Conservation (phyloP, 2,888 invertebrate species). For the Dryocosmus kuriphilus region DNA sequence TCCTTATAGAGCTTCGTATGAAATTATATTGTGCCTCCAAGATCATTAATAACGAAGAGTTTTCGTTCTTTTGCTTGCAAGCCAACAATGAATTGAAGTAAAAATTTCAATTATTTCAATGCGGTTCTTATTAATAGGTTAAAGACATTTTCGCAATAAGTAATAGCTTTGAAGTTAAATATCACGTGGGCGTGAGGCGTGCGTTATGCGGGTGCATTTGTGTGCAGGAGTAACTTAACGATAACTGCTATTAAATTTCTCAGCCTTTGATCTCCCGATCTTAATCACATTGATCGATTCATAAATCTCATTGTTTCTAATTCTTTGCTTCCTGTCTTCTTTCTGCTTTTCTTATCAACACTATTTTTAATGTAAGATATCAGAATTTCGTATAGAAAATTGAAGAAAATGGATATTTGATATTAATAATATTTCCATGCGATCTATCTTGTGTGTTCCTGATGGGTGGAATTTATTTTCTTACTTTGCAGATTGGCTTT, state of each 20-base stretch:
- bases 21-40: not conserved
- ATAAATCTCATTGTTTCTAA: constrained; percentile 15
- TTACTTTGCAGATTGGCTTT: not conserved
- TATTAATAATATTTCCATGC: not conserved
- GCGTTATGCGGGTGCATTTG: constrained; percentile 33
- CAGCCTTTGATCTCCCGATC: constrained; percentile 1
- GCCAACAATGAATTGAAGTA: too few relatives aligned
- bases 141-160: constrained; percentile 26
- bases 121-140: not conserved
- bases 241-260: constrained; percentile 12
- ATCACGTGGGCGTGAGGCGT: constrained; percentile 22
- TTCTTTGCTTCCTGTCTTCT: not conserved
- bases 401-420: not conserved
- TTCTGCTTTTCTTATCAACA: not conserved
- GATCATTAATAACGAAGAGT: constrained; percentile 8
- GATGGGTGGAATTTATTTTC: not conserved
- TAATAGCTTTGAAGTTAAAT: constrained; percentile 6
- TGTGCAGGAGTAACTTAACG: constrained; percentile 8
- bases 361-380: too few relatives aligned
- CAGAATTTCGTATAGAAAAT: not conserved
- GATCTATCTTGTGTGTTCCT: not conserved
- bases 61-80: not conserved
- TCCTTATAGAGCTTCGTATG: too few relatives aligned
- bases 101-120: not conserved
- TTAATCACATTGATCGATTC: constrained; percentile 24